phyloP scores from a whole-genome alignment of 2,888 invertebrate genomes.

The Drosophila nr. perissopoda region DNA sequence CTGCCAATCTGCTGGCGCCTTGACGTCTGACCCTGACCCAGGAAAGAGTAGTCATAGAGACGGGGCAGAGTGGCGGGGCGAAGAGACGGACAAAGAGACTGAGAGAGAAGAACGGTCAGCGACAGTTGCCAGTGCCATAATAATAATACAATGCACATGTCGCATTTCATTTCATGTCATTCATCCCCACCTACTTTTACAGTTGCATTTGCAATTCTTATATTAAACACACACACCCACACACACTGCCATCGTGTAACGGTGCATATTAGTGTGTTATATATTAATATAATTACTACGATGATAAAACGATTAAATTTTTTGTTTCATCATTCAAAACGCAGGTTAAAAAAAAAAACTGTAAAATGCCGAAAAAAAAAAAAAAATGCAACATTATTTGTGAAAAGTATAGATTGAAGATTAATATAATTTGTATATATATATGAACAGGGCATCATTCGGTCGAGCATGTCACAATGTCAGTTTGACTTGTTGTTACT shows the following conservation, averaged over 20 bases:
- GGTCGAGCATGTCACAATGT: not conserved
- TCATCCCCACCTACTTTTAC: not conserved
- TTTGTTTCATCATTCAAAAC: no score
- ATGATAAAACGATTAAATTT: not conserved
- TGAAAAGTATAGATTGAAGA: not conserved
- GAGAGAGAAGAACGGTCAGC: not conserved
- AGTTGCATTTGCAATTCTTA: slow-evolving; percentile 22
- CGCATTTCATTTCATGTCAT: slow-evolving; percentile 29
- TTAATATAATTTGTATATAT: not conserved
- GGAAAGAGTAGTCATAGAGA: not conserved
- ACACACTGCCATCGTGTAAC: not conserved
- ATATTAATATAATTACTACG: no score
- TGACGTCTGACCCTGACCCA: slow-evolving; percentile 35
- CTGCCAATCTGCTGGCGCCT: slow-evolving; percentile 1
- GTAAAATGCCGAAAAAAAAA: not conserved
- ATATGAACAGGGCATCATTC: not conserved
- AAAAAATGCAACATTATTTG: not conserved
- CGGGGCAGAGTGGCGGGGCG: not conserved
- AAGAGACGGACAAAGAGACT: not conserved
- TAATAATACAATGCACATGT: slow-evolving; percentile 39
- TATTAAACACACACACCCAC: not conserved
- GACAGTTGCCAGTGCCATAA: slow-evolving; percentile 17
- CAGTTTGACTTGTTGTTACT: slow-evolving; percentile 22
- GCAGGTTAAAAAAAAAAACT: not conserved
- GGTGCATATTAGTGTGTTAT: slow-evolving; percentile 4